Evolutionary conservation across 2,113 vertebrate genomes (phyloP).

Genomic region (Istiophorus platypterus): DNA sequence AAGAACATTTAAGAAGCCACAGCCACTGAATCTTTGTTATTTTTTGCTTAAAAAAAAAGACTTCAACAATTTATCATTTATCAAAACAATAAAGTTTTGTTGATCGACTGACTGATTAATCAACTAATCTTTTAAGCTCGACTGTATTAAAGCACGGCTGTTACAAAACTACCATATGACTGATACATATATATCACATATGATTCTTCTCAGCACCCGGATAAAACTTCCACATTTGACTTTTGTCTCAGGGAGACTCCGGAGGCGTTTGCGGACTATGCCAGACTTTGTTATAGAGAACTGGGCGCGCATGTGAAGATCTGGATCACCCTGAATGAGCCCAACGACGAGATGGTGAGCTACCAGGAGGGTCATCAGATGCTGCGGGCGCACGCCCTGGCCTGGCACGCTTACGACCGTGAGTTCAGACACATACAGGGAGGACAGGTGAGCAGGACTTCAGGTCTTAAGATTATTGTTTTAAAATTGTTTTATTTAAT

Average conservation of each 20-base stretch:
- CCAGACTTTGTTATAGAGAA: conserved; percentile 89
- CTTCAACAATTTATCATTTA: no score
- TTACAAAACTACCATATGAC: background rate
- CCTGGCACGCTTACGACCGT: conserved; percentile 90
- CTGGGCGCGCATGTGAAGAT: conserved; percentile 90
- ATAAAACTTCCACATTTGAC: background rate
- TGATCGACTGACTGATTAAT: no score
- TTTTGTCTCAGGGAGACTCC: conserved; percentile 76
- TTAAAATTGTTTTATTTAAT: background rate
- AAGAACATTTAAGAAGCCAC: no score
- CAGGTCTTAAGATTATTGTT: background rate
- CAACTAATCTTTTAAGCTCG: no score
- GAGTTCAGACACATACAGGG: conserved; percentile 89
- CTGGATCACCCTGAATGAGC: conserved; percentile 96
- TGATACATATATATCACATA: background rate
- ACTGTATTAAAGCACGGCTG: no score
- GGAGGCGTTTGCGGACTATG: conserved; percentile 90
- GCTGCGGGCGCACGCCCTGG: conserved; percentile 91
- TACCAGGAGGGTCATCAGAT: conserved; percentile 91
- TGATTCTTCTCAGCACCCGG: no score
- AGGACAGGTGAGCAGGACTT: conserved; percentile 80
- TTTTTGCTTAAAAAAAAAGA: no score
- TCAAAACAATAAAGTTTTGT: no score
- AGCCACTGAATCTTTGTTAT: no score
- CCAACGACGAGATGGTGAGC: conserved; percentile 87